A percentile compares a stretch with the other conserved stretches of the same genome.
These are phyloP conservation scores for Arge pagana DNA, from an alignment of 2,888 invertebrate species.

Conservation along the genomic window DNA sequence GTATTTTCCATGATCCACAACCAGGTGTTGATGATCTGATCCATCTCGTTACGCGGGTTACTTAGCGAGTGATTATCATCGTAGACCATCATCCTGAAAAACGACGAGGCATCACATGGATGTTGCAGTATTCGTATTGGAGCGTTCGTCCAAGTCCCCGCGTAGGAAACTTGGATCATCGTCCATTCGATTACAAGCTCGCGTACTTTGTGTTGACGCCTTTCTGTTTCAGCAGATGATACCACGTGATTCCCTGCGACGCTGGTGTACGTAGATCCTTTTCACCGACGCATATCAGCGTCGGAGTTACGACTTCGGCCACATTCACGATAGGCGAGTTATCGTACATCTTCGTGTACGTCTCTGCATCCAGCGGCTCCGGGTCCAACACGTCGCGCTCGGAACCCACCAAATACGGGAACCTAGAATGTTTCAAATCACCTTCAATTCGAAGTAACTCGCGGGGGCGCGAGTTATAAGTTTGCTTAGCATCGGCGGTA, in stretches of 20 bases:
- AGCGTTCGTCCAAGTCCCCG: no score
- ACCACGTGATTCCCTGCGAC: conserved; percentile 75
- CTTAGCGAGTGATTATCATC: conserved; percentile 79
- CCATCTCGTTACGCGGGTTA: conserved; percentile 72
- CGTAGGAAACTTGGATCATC: no score
- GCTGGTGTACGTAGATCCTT: conserved; percentile 82
- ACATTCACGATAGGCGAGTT: conserved; percentile 73
- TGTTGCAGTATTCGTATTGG: conserved; percentile 13
- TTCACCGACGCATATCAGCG: conserved; percentile 78
- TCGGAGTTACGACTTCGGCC: conserved; percentile 74
- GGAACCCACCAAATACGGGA: conserved; percentile 66
- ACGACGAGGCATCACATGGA: conserved; percentile 22
- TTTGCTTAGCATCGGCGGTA: no score
- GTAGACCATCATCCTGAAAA: conserved; percentile 69
- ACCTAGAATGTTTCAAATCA: conserved; percentile 67
- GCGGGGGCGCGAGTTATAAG: no score
- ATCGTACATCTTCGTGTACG: conserved; percentile 67
- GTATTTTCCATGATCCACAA: conserved; percentile 71
- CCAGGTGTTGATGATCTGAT: conserved; percentile 73
- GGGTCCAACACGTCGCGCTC: conserved; percentile 64
- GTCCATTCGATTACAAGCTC: no score
- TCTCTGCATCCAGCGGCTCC: conserved; percentile 58
- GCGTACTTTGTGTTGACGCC: conserved; percentile 69
- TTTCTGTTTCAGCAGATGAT: conserved; percentile 69
- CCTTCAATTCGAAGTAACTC: no score